Base-by-base conservation (phyloP, 2,113 vertebrate species). In the Oryctolagus cuniculus region DNA sequence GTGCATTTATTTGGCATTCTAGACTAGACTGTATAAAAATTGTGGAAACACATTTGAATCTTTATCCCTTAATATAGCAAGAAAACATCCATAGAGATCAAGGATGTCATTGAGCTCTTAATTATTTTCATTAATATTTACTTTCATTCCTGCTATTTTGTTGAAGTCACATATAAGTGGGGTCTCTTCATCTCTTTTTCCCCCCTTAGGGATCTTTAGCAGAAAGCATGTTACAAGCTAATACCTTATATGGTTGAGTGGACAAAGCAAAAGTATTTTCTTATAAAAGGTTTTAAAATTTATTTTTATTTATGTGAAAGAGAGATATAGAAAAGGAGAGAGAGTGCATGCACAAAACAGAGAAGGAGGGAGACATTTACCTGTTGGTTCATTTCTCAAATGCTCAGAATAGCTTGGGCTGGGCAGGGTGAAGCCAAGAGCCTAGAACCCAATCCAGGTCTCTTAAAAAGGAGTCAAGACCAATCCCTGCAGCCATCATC, bases 101-200 rank as follows among this genome's bases (percentile, higher is more conserved):
- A 78, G 13, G 58, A 34, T 2, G 53, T 22, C 24, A 83, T 10
- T 24, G 64, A 61, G 12, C 8, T 77, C 2, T 22, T 88, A 49
- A 70, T 67, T 51, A 74, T 58, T 66, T 61, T 36, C 95, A 82
- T 73, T 95, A 83, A 64, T 38, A 75, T 21, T 89, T 87, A 24
- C 11, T 89, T 86, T 25, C 5, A 34, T 19, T 80, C 27, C 31
- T 86, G 6, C 34, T 88, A 44, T 31, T 29, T 85, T 80, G 64
- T 66, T 69, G 38, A 74, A 29, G 5, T 27, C 10, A 78, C 2
- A 31, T 13, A 12, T 90, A 5, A 10, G 4, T 81, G 74, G 10
- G 3, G 21, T 63, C 58, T 82, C 55, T 44, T 44, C 44, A 44
- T 44, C 44, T 44, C 80, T 92, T 55, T 91, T 69, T 2, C 34